phyloP scores from a whole-genome alignment of 2,888 invertebrate genomes.

The Pammene aurita region DNA sequence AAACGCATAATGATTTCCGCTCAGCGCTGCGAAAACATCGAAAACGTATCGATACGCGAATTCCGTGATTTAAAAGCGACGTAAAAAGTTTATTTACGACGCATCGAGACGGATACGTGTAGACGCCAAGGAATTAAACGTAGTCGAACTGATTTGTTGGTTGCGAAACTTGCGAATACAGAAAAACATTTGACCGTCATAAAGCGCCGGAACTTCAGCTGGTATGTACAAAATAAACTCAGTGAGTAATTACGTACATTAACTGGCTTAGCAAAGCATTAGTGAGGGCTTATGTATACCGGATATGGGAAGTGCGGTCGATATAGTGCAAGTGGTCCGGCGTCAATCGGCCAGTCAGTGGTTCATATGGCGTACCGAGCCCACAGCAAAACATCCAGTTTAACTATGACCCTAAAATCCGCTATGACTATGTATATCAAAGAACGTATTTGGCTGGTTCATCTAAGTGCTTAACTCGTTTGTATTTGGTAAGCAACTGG shows the following conservation, averaged over 20 bases:
- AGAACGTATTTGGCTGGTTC: neutral
- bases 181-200: conserved; percentile 14
- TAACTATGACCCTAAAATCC: neutral
- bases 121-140: conserved; percentile 10
- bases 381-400: neutral
- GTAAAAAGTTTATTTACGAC: conserved; percentile 31
- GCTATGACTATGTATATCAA: neutral
- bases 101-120: conserved; percentile 13
- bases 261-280: conserved; percentile 19
- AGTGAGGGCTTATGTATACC: conserved; percentile 42
- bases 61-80: conserved; percentile 25
- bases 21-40: conserved; percentile 69
- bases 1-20: conserved; percentile 82
- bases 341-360: conserved; percentile 59
- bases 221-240: conserved; percentile 27
- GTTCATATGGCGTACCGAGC: neutral
- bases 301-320: conserved; percentile 70
- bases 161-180: conserved; percentile 14
- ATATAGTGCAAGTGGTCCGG: conserved; percentile 63
- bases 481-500: neutral
- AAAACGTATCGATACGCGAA: conserved; percentile 65
- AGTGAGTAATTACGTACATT: conserved; percentile 27
- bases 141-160: conserved; percentile 6
- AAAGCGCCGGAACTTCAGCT: conserved; percentile 25
- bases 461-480: neutral